A percentile compares a stretch with the other conserved stretches of the same genome.
Conservation (phyloP, 2,113 vertebrate species). For the Rutilus rutilus region DNA sequence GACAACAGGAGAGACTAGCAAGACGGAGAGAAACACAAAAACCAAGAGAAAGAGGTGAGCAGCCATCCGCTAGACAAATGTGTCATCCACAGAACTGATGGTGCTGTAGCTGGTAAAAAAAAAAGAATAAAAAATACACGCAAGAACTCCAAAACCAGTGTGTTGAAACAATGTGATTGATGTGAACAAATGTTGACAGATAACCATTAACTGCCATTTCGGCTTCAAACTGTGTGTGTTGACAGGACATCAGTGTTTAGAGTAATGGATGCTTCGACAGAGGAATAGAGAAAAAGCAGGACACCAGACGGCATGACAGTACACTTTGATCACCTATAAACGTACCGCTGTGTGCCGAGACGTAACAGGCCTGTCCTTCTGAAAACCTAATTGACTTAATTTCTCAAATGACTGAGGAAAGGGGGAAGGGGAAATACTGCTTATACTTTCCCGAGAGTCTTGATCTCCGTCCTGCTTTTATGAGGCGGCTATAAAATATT, state of each 20-base stretch:
- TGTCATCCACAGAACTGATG: constrained; percentile 47
- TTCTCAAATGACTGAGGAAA: constrained; percentile 58
- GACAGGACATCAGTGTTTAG: constrained; percentile 34
- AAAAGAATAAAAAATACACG: neutral
- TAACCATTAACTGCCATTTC: constrained; percentile 42
- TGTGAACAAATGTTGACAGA: constrained; percentile 41
- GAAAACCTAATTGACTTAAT: constrained; percentile 65
- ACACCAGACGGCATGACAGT: constrained; percentile 61
- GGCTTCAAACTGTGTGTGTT: constrained; percentile 21
- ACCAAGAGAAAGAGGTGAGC: constrained; percentile 44
- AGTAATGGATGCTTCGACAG: neutral
- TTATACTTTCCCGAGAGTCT: constrained; percentile 58
- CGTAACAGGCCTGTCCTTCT: constrained; percentile 45
- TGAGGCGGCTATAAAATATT: constrained; percentile 81
- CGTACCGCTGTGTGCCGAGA: neutral
- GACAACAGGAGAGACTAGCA: constrained; percentile 95
- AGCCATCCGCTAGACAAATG: constrained; percentile 36
- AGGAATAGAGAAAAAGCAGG: constrained; percentile 30
- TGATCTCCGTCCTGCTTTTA: constrained; percentile 66
- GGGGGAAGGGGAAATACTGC: constrained; percentile 49
- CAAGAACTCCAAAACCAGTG: neutral
- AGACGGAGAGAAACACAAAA: constrained; percentile 61
- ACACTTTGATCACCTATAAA: constrained; percentile 51
- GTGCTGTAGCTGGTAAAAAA: neutral
- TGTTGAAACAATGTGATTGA: constrained; percentile 31